These are phyloP conservation scores for Callaeas wilsoni DNA, from an alignment of 2,113 vertebrate species.

Conservation along the genomic window DNA sequence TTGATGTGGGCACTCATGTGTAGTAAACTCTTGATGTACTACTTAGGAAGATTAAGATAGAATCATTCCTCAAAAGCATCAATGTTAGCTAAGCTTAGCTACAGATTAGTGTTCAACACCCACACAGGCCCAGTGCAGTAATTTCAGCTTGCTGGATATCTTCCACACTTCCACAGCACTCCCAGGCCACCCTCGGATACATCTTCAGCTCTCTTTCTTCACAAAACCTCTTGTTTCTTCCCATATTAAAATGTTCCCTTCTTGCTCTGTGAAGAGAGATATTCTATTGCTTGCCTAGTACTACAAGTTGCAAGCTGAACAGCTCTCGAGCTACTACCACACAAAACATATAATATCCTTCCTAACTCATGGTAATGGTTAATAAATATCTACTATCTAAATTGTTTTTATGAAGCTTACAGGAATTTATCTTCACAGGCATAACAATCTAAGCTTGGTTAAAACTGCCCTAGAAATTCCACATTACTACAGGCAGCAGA, in stretches of 20 bases:
- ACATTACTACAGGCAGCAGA: neutral
- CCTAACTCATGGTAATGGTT: neutral
- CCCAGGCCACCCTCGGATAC: neutral
- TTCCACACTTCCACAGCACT: neutral
- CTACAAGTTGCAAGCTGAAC: neutral
- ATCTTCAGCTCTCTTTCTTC: neutral
- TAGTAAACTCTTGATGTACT: neutral
- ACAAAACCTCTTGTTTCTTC: neutral
- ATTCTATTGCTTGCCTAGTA: neutral
- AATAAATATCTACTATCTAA: neutral
- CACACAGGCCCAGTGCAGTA: neutral
- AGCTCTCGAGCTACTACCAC: neutral
- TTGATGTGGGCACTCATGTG: neutral
- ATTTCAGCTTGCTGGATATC: neutral
- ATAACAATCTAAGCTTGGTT: neutral
- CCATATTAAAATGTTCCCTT: neutral
- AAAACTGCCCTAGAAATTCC: neutral
- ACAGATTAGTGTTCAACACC: neutral
- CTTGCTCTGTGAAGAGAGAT: neutral
- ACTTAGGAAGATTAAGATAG: neutral
- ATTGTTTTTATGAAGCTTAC: accelerated
- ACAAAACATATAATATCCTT: neutral
- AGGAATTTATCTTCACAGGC: neutral
- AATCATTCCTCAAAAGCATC: neutral
- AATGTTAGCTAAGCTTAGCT: neutral